Conservation (phyloP, 1,140 invertebrate genomes). For the Bathynomus jamesi region DNA sequence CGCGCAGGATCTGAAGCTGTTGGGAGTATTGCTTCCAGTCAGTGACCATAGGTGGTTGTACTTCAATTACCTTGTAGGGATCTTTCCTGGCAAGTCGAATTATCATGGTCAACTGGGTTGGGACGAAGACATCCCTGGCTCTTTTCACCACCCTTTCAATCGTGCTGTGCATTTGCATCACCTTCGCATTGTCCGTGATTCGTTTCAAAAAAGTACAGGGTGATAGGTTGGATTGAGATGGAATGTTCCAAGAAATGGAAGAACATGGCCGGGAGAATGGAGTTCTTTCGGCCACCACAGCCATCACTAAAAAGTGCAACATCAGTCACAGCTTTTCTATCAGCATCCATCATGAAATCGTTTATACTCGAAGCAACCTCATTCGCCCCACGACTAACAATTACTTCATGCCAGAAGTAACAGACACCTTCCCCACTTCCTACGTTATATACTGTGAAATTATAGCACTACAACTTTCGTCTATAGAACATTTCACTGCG, state of each 20-base stretch:
- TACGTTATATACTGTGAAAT: constrained; percentile 11
- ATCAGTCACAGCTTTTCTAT: no score
- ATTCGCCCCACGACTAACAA: constrained; percentile 7
- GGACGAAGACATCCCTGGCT: constrained; percentile 2
- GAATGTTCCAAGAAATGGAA: constrained; percentile 4
- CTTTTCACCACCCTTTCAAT: constrained; percentile 4
- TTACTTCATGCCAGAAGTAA: constrained; percentile 14
- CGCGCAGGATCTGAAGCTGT: constrained; percentile 6
- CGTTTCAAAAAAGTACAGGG: no score
- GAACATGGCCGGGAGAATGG: constrained; percentile 11
- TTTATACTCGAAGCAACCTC: constrained; percentile 1
- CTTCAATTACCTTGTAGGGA: constrained; percentile 13
- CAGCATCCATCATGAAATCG: no score
- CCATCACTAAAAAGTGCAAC: constrained; percentile 6
- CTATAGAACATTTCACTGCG: constrained; percentile 11
- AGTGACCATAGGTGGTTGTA: constrained; percentile 8
- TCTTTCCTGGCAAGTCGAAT: constrained; percentile 9
- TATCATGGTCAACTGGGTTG: constrained; percentile 15
- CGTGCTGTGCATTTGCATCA: constrained; percentile 5
- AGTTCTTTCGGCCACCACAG: constrained; percentile 7
- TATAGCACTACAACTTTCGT: constrained; percentile 11
- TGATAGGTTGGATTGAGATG: constrained; percentile 2
- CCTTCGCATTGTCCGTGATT: neutral
- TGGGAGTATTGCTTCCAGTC: constrained; percentile 12
- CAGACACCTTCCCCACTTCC: constrained; percentile 13